phyloP scores from a whole-genome alignment of 2,797 vertebrate species.

The Euthynnus affinis region DNA sequence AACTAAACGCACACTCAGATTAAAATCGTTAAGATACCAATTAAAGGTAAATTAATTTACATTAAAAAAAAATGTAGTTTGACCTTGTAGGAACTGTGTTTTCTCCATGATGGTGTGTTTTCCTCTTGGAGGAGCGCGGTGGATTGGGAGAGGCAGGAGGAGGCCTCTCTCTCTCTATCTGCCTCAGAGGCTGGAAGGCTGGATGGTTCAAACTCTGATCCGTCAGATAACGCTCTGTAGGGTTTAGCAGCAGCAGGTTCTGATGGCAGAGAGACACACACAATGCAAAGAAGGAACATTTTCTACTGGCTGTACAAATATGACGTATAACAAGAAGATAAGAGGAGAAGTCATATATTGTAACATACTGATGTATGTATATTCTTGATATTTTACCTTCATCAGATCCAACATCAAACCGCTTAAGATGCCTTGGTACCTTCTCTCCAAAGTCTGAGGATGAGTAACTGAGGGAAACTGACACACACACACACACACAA shows the following conservation, averaged over 20 bases:
- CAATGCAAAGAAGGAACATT: background rate
- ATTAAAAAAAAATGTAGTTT: no score
- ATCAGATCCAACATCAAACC: constrained; percentile 97
- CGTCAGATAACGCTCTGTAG: constrained; percentile 95
- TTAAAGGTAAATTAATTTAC: no score
- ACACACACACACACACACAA: constrained; percentile 27
- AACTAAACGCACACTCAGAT: no score
- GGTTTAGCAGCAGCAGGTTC: constrained; percentile 96
- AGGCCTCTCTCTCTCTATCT: constrained; percentile 91
- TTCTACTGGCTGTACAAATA: background rate
- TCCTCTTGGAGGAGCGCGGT: constrained; percentile 96
- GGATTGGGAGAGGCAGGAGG: constrained; percentile 91
- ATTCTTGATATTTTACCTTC: constrained; percentile 88
- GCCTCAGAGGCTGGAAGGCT: constrained; percentile 96
- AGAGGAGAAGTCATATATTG: no score
- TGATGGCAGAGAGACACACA: constrained; percentile 69
- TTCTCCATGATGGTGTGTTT: constrained; percentile 96
- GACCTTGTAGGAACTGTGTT: constrained; percentile 97
- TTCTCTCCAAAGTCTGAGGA: constrained; percentile 96
- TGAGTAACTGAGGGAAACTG: constrained; percentile 98
- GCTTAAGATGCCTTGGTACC: constrained; percentile 96
- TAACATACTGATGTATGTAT: background rate
- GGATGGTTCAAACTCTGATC: constrained; percentile 98
- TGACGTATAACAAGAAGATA: background rate
- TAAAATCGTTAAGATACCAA: no score